Conservation (phyloP, 2,113 vertebrate species). For the Tiliqua scincoides region DNA sequence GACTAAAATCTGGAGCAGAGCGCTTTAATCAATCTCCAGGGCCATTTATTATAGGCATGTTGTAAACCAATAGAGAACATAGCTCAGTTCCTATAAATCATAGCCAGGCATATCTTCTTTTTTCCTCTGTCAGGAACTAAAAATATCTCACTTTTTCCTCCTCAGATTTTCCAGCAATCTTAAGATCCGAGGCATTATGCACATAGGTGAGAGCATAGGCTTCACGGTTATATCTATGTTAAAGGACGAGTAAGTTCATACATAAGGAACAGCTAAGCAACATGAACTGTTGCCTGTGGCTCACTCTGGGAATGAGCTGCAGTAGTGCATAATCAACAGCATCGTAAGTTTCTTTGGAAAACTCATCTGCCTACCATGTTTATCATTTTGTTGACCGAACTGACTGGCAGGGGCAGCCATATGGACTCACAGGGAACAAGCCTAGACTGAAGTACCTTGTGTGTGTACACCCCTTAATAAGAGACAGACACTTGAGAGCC, state of each 20-base stretch:
- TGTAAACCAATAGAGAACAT: conserved; percentile 67
- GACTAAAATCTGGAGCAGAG: conserved; percentile 62
- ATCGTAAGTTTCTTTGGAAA: neutral
- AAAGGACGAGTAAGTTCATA: neutral
- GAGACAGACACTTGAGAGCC: neutral
- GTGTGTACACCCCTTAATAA: neutral
- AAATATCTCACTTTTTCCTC: conserved; percentile 48
- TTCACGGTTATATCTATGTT: neutral
- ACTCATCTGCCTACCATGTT: neutral
- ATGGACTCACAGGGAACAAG: neutral
- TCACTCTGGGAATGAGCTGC: no score
- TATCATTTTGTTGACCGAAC: neutral
- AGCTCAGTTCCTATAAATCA: conserved; percentile 62
- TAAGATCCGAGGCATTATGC: neutral
- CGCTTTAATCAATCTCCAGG: conserved; percentile 70
- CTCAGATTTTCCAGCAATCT: conserved; percentile 37
- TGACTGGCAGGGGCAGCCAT: neutral
- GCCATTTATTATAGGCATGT: conserved; percentile 53
- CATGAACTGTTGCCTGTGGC: no score
- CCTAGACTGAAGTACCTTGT: neutral
- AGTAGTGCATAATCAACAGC: no score
- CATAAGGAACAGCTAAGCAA: neutral
- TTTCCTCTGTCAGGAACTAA: conserved; percentile 53
- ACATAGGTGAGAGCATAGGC: neutral
- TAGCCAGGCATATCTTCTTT: conserved; percentile 49